A percentile compares a stretch with the other conserved stretches of the same genome.
Evolutionary conservation across 2,113 vertebrate genomes (phyloP).

Genomic region (Mustelus asterias): DNA sequence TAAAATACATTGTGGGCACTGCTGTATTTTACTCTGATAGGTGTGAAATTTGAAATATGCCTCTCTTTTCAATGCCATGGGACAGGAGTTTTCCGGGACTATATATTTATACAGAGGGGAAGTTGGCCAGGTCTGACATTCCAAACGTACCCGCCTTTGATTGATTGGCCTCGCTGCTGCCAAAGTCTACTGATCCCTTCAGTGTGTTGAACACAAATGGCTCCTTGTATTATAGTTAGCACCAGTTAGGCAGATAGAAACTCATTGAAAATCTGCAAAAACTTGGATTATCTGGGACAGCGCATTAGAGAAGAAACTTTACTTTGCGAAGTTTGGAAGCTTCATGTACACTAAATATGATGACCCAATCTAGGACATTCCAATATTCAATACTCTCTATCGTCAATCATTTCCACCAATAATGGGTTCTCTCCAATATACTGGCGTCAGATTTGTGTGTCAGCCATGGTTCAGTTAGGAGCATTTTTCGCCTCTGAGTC

Average conservation of each 20-base stretch:
- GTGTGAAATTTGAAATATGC: conserved; percentile 19
- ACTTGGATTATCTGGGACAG: neutral
- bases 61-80: neutral
- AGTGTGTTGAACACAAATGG: neutral
- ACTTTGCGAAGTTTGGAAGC: neutral
- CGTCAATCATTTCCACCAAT: neutral
- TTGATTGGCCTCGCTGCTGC: neutral
- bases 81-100: neutral
- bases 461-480: neutral
- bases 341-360: neutral
- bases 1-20: neutral
- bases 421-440: neutral
- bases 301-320: neutral
- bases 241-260: neutral
- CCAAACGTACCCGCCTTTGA: neutral
- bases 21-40: neutral
- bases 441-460: neutral
- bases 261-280: neutral
- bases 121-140: neutral
- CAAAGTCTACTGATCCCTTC: conserved; percentile 1
- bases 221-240: neutral
- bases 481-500: neutral
- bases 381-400: neutral
- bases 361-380: neutral
- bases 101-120: neutral